These are phyloP conservation scores for Scartelaos histophorus DNA, from an alignment of 2,113 vertebrate species.

Conservation along the genomic window DNA sequence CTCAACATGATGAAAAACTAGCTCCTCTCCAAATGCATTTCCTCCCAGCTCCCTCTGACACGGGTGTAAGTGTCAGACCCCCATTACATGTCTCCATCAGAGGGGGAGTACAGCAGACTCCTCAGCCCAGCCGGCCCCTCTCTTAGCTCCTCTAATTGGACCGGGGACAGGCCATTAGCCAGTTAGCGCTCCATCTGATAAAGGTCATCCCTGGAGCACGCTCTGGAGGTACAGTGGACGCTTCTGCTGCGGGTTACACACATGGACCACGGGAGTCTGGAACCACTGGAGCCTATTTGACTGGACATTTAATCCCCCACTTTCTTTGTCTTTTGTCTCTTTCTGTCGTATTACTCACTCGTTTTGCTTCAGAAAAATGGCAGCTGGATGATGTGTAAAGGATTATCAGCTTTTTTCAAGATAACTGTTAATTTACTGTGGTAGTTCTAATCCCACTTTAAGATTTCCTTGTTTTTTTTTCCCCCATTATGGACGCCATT, in stretches of 20 bases:
- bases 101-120: conserved; percentile 29
- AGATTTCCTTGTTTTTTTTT: too few species aligned
- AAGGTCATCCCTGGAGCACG: conserved; percentile 57
- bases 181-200: conserved; percentile 67
- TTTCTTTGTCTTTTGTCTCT: not conserved
- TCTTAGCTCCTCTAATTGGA: conserved; percentile 61
- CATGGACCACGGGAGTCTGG: not conserved
- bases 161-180: conserved; percentile 65
- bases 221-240: not conserved
- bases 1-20: not conserved
- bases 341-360: not conserved
- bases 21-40: not conserved
- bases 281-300: not conserved
- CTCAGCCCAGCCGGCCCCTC: conserved; percentile 38
- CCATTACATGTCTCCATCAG: conserved; percentile 47
- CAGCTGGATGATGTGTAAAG: not conserved
- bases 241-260: not conserved
- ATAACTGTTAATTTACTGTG: not conserved
- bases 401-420: not conserved
- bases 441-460: not conserved
- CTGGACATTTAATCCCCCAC: not conserved
- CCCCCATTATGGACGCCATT: too few species aligned
- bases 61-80: conserved; percentile 20
- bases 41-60: not conserved
- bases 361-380: not conserved